These are phyloP conservation scores for Maccullochella peelii DNA, from an alignment of 2,113 vertebrate genomes.

Conservation along the genomic window DNA sequence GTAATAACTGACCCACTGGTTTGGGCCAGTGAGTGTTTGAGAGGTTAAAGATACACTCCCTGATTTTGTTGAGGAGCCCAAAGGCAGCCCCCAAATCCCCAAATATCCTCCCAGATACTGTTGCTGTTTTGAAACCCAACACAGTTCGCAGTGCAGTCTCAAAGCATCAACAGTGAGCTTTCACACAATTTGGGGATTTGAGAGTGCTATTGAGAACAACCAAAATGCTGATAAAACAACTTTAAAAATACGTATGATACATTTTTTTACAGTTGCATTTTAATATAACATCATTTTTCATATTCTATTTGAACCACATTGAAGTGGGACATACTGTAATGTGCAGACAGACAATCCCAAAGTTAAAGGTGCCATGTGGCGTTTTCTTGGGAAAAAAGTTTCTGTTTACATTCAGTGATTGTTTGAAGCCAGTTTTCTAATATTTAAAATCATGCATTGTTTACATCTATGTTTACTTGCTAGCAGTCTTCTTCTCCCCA, in stretches of 20 bases:
- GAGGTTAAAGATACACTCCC: background rate
- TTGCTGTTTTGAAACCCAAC: constrained; percentile 34
- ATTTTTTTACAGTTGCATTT: background rate
- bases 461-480: too few species aligned
- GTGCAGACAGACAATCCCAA: background rate
- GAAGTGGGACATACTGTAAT: background rate
- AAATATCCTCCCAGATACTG: constrained; percentile 28
- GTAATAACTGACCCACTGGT: background rate
- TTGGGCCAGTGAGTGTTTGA: background rate
- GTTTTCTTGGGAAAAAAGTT: background rate
- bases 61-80: background rate
- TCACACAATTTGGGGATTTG: background rate
- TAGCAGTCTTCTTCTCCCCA: too few species aligned
- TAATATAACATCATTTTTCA: background rate
- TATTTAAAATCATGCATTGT: too few species aligned
- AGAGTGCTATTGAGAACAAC: background rate
- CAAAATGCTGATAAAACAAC: background rate
- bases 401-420: background rate
- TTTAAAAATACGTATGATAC: background rate
- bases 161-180: background rate
- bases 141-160: background rate
- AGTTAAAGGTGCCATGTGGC: background rate
- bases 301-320: background rate
- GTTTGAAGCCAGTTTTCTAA: too few species aligned
- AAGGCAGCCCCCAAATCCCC: constrained; percentile 1